Evolutionary conservation across 2,888 invertebrate species (phyloP), one percentile per base, ranked within the genome.

Genomic region (Drosophila melanocephala): DNA sequence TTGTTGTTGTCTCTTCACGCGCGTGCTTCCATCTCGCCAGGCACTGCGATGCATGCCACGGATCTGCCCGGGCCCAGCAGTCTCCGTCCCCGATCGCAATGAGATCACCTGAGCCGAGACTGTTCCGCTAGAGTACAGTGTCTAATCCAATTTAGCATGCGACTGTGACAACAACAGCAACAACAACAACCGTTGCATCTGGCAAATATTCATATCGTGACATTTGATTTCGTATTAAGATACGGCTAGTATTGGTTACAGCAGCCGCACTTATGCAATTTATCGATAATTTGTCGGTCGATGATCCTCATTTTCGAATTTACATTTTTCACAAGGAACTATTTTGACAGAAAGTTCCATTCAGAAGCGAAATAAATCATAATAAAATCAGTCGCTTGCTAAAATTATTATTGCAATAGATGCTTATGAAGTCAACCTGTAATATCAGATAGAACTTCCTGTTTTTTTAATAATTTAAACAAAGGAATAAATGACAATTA

Each of bases 211-310:
- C 64, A 79, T 84, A 89, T 87, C 90, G 90, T 87, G 90, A 87
- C 90, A 90, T 84, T 89, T 87, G 87, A 90, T 87, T 89, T 77
- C 65, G 75, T 87, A 85, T 80, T 75, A 72, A 82, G 91, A 87
- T 87, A 81, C 42, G 58, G 82, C 56, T 67, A 37, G 51, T 33
- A 65, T 63, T 59, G 14, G 55, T 28, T 60, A 19, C 14, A 28
- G 44, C 30, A n/a, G 56, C 52, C 67, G 47, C 57, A 55, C 55
- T 62, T 63, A 74, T 77, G 80, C 70, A 67, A 79, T 77, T 74
- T 72, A 63, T 60, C 59, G 67, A 71, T 86, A 64, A 90, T 88
- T 85, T 83, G 72, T 77, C 69, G 50, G 19, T 51, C 16, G 42
- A 56, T 77, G 51, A 56, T 71, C 72, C 76, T 50, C 61, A 59